phyloP scores from a whole-genome alignment of 1,140 invertebrate genomes.

The Vanessa atalanta region DNA sequence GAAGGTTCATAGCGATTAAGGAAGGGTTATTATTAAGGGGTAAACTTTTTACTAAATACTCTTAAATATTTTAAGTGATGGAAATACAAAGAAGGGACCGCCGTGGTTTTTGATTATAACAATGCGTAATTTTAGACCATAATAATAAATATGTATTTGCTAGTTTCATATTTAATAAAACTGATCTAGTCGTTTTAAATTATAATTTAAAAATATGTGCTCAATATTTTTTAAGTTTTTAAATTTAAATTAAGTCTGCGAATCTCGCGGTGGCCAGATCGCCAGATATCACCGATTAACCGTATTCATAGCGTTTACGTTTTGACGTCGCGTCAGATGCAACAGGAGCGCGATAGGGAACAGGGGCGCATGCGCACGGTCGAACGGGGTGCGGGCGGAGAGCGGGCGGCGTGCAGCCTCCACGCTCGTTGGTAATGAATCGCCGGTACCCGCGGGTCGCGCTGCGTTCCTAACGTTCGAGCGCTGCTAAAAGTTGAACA shows the following conservation, averaged over 20 bases:
- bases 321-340: conserved; percentile 72
- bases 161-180: too few species aligned
- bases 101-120: too few species aligned
- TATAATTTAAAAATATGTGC: neutral
- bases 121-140: too few species aligned
- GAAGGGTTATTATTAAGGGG: conserved; percentile 18
- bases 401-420: conserved; percentile 63
- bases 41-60: conserved; percentile 3
- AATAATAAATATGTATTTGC: too few species aligned
- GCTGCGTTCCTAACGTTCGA: conserved; percentile 55
- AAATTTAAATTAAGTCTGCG: neutral
- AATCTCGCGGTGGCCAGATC: conserved; percentile 48
- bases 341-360: conserved; percentile 72
- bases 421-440: conserved; percentile 75
- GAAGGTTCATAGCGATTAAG: conserved; percentile 53
- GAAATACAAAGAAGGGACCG: too few species aligned
- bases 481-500: conserved; percentile 65
- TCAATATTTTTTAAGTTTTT: neutral
- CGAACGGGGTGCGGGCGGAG: conserved; percentile 41
- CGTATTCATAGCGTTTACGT: conserved; percentile 75
- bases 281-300: conserved; percentile 71
- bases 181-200: too few species aligned
- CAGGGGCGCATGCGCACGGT: conserved; percentile 58
- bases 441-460: conserved; percentile 73
- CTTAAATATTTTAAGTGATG: too few species aligned